Evolutionary conservation across 2,888 invertebrate species (phyloP).

Genomic region (Epinotia nisella): DNA sequence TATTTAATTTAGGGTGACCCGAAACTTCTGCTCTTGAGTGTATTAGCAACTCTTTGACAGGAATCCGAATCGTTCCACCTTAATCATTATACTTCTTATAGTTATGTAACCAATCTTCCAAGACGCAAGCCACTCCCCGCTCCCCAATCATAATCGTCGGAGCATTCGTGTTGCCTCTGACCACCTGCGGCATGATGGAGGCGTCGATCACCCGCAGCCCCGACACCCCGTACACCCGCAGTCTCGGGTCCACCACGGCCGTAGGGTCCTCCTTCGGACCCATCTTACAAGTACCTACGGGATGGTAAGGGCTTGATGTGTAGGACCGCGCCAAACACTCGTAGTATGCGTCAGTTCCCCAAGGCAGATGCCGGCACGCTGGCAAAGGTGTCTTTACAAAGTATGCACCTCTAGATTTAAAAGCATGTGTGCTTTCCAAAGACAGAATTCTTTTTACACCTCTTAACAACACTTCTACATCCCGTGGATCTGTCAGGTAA

Average conservation of each 20-base stretch:
- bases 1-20: too few species aligned
- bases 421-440: constrained; percentile 83
- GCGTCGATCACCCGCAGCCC: constrained; percentile 89
- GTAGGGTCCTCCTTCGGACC: constrained; percentile 82
- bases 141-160: constrained; percentile 93
- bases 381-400: constrained; percentile 82
- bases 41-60: too few species aligned
- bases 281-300: constrained; percentile 74
- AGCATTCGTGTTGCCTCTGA: constrained; percentile 92
- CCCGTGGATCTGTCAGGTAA: constrained; percentile 85
- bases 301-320: constrained; percentile 79
- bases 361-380: constrained; percentile 83
- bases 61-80: too few species aligned
- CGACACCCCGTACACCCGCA: constrained; percentile 86
- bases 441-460: constrained; percentile 84
- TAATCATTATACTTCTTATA: constrained; percentile 5
- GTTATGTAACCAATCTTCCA: constrained; percentile 60
- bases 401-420: constrained; percentile 82
- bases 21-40: too few species aligned
- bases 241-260: constrained; percentile 88
- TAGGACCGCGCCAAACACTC: constrained; percentile 86
- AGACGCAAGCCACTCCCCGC: constrained; percentile 60
- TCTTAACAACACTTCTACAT: constrained; percentile 84
- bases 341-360: constrained; percentile 87
- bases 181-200: constrained; percentile 91